Evolutionary conservation across 2,888 invertebrate species (phyloP), one percentile per base, ranked within the genome.

Genomic region (Tupiocoris notatus): DNA sequence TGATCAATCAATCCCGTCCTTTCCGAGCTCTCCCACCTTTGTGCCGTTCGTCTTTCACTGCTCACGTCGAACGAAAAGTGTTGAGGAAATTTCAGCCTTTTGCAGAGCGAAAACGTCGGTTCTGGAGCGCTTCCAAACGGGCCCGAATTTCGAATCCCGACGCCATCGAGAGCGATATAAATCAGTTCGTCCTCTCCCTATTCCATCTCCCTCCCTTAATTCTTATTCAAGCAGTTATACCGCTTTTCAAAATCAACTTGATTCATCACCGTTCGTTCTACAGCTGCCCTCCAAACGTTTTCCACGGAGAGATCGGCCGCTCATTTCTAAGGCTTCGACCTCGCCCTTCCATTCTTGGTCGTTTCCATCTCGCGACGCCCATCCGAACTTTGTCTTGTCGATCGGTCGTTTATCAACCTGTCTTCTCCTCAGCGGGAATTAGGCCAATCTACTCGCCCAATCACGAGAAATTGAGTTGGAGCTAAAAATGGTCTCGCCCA

Each of bases 351-450:
- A 25, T 17, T 39, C 12, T 39, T 39, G 39, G 21, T 63, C 39
- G 6, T 39, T 39, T 39, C 39, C 39, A 16, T 24, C 65, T 25
- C 65, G 18, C 12, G 39, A 17, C 25, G 65, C 20, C 25, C 17
- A 12, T 3, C 39, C 65, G 67, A 67, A 67, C 67, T 67, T 67
- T 67, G 67, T 67, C 67, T 67, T 67, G 21, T 21, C 67, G 67
- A 67, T 67, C 67, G 67, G 67, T 67, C 67, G 67, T 67, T 67
- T 67, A 67, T 67, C 67, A 67, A 67, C 57, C 67, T 67, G 67
- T 67, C 67, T 54, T 67, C 54, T 67, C 57, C 67, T 67, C 67
- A 67, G 56, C 67, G 23, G 57, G 67, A 67, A 67, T 67, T 67
- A 67, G 67, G 66, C 54, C 67, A 67, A 67, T 67, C 67, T 67